These are phyloP conservation scores for Neolamprologus modestus DNA, from an alignment of 2,113 vertebrate genomes.

Conservation along the genomic window DNA sequence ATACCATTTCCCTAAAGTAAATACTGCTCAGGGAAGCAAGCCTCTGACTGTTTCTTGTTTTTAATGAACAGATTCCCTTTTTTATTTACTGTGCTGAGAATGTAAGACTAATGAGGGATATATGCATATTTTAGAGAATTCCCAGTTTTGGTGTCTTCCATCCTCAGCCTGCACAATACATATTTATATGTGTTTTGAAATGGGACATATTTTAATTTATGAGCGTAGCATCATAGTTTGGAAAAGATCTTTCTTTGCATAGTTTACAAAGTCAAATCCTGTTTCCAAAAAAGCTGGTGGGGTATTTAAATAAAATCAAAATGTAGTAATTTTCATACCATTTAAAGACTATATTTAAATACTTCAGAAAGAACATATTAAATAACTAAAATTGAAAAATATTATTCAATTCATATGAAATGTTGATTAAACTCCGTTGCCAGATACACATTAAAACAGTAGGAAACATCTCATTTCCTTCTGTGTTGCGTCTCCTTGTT, in stretches of 20 bases:
- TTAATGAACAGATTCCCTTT: not conserved
- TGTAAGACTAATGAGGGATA: not conserved
- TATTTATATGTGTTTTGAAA: not conserved
- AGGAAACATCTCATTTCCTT: not conserved
- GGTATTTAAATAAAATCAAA: not conserved
- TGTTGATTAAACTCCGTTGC: fast-evolving
- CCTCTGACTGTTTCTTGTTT: not conserved
- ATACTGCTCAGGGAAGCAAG: not conserved
- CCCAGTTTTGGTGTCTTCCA: not conserved
- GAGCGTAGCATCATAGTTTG: fast-evolving
- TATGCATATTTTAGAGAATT: not conserved
- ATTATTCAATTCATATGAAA: not conserved
- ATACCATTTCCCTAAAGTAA: fast-evolving
- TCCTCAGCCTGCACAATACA: not conserved
- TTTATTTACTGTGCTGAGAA: not conserved
- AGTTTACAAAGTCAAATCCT: not conserved
- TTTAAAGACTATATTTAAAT: not conserved
- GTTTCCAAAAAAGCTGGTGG: not conserved
- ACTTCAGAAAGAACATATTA: not conserved
- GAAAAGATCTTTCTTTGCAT: not conserved
- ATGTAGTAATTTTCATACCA: not conserved
- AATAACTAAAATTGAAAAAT: not conserved
- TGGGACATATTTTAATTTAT: fast-evolving
- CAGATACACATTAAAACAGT: not conserved
- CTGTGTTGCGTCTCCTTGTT: not conserved